Evolutionary conservation across 1,140 invertebrate genomes (phyloP).

Genomic region (Drosophila tsacasi): DNA sequence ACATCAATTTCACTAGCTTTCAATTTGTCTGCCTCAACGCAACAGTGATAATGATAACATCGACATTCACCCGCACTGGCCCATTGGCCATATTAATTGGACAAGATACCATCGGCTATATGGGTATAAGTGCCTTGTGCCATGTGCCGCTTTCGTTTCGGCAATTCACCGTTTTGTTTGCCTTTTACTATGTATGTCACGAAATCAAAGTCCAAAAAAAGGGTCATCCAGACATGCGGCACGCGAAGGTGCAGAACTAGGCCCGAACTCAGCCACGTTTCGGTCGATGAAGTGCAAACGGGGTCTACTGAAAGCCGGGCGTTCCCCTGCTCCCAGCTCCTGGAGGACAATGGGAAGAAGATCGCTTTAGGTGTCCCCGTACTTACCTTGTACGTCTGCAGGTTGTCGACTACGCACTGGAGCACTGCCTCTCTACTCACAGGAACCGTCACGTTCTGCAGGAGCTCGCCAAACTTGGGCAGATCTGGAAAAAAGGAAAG

Average conservation of each 20-base stretch:
- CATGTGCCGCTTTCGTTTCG: conserved; percentile 51
- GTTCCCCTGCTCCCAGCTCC: background rate
- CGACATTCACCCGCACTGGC: background rate
- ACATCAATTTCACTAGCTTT: conserved; percentile 74
- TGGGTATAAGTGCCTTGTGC: conserved; percentile 14
- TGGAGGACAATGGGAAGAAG: background rate
- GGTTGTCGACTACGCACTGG: conserved; percentile 90
- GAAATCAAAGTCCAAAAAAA: conserved; percentile 68
- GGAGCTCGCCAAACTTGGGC: conserved; percentile 90
- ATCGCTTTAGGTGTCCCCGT: background rate
- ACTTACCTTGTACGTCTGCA: conserved; percentile 90
- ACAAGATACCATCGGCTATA: conserved; percentile 41
- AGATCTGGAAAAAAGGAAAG: conserved; percentile 87
- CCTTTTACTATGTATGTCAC: conserved; percentile 53
- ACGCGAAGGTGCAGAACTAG: conserved; percentile 41
- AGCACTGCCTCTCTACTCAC: conserved; percentile 90
- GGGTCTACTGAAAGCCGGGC: conserved; percentile 31
- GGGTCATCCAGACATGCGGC: conserved; percentile 61
- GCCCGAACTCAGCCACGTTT: conserved; percentile 43
- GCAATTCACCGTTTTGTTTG: conserved; percentile 61
- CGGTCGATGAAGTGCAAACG: conserved; percentile 73
- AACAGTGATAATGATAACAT: conserved; percentile 41
- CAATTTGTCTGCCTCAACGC: conserved; percentile 64
- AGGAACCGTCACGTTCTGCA: conserved; percentile 90
- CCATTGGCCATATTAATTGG: conserved; percentile 43